Base-by-base conservation (phyloP, 2,888 invertebrate genomes). In the Leptothorax acervorum region DNA sequence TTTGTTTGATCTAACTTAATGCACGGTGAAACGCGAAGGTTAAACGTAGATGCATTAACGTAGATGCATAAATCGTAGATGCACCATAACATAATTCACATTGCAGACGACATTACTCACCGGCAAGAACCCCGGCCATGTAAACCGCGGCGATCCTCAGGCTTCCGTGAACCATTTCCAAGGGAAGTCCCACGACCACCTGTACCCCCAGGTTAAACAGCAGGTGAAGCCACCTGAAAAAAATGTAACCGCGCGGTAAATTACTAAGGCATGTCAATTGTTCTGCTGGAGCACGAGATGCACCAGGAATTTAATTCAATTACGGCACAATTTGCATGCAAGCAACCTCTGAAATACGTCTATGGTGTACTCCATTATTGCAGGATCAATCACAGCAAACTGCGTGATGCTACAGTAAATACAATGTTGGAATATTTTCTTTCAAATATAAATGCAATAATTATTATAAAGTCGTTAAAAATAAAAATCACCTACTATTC, bases 151-250 rank as follows among this genome's bases (percentile, higher is more conserved):
- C 98, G 91, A 99, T 98, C 85, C 99, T 96, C 84, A 97, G 95
- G 51, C 98, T 98, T 45, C 99, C 99, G 95, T 99, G 99, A 66
- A 99, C 98, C 98, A 99, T 98, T 95, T 99, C 99, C 93, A 99
- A 95, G 6, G 99, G 99, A 89, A 99, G 96, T 63, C 99, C 99
- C 91, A 99, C 98, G 93, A 98, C 96, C 88, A 99, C 96, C 95
- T 99, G 99, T 82, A 99, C 98, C 91, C 98, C 96, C 93, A 99
- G 96, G 96, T 99, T 99, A 96, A 99, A 99, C 85, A 98, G 97
- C 92, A 99, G 96, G 95, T 99, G 99, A 91, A 99, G 97, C 98
- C 99, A 98, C 93, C 97, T 97, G 95, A 96, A 95, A 88, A 87
- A 90, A 93, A 88, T 18, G 68, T 60, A 70, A 68, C 11, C 53